Conservation (phyloP, 1,140 invertebrate genomes). For the Trachymyrmex cornetzi region DNA sequence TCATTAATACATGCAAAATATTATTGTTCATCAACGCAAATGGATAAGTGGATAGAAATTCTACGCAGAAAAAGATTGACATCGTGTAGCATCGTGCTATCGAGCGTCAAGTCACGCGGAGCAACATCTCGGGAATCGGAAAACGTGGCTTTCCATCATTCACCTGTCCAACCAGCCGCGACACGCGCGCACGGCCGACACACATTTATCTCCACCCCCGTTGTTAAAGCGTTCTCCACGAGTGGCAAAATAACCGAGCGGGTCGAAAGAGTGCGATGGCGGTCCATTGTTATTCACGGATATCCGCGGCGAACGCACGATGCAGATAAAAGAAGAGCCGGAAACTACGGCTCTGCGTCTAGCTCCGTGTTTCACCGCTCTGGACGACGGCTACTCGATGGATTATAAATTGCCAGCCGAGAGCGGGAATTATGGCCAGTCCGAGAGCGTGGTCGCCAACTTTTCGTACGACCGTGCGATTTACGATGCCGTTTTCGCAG, state of each 20-base stretch:
- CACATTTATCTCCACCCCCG: constrained; percentile 48
- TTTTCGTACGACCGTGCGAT: constrained; percentile 44
- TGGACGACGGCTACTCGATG: constrained; percentile 57
- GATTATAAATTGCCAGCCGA: constrained; percentile 65
- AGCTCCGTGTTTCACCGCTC: constrained; percentile 62
- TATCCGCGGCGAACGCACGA: constrained; percentile 54
- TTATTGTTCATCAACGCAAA: not conserved
- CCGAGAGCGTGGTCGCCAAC: constrained; percentile 55
- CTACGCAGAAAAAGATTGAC: constrained; percentile 29
- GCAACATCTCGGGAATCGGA: constrained; percentile 48
- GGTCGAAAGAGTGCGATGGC: constrained; percentile 45
- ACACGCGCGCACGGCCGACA: constrained; percentile 24
- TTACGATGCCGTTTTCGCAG: constrained; percentile 55
- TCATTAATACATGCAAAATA: constrained; percentile 1
- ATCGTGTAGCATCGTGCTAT: not conserved
- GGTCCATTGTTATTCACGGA: constrained; percentile 65
- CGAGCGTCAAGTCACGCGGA: constrained; percentile 20
- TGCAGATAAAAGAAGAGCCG: constrained; percentile 62
- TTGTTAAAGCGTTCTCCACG: constrained; percentile 50
- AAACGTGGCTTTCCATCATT: constrained; percentile 58
- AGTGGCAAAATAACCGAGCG: constrained; percentile 64
- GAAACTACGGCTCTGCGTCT: constrained; percentile 51
- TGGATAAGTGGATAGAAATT: not conserved
- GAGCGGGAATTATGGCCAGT: constrained; percentile 68
- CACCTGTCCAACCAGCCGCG: constrained; percentile 40